Conservation (phyloP, 2,888 invertebrate species). For the Dryococelus australis region DNA sequence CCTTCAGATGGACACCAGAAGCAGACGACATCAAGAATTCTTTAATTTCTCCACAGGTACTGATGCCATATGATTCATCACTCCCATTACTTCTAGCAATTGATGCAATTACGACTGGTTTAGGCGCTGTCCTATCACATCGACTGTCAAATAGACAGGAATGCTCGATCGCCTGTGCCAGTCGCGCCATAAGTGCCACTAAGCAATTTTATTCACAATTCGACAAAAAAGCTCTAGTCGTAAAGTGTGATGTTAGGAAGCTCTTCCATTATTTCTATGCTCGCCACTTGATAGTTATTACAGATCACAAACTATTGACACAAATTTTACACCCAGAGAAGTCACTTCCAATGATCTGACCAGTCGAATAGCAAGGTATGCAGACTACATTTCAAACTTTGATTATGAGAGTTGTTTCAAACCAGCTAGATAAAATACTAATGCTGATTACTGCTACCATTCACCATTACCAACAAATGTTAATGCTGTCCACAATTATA, state of each 20-base stretch:
- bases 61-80: conserved; percentile 34
- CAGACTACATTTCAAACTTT: too few relatives aligned
- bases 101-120: too few relatives aligned
- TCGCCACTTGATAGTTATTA: conserved; percentile 54
- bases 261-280: conserved; percentile 57
- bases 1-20: conserved; percentile 35
- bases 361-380: too few relatives aligned
- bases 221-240: conserved; percentile 53
- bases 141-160: conserved; percentile 52
- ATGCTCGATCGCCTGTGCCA: conserved; percentile 55
- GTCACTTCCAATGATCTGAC: too few relatives aligned
- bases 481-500: too few relatives aligned
- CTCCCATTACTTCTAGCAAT: conserved; percentile 18
- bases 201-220: conserved; percentile 52
- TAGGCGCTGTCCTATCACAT: conserved; percentile 54
- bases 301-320: conserved; percentile 54
- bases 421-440: too few relatives aligned
- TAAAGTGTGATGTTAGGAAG: conserved; percentile 54
- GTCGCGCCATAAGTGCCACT: conserved; percentile 50
- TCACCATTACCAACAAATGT: too few relatives aligned
- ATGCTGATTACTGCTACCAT: too few relatives aligned
- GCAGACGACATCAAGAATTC: conserved; percentile 33
- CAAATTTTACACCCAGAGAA: background rate
- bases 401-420: too few relatives aligned
- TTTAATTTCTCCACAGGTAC: conserved; percentile 35